Evolutionary conservation across 2,797 vertebrate genomes (phyloP).

Genomic region (Dendrocincla tyrannina): DNA sequence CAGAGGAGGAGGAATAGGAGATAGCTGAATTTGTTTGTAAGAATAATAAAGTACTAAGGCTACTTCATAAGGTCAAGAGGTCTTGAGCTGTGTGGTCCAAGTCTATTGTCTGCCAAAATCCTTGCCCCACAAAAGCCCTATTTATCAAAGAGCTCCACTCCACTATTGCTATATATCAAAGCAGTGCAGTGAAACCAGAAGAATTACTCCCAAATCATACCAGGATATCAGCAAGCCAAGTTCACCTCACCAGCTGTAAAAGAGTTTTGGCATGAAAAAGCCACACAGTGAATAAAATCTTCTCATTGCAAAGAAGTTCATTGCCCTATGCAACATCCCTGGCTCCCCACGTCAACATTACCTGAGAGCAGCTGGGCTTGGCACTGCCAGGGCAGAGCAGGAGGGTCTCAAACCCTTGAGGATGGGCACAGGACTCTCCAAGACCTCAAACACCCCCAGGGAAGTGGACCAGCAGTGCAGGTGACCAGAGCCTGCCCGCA

Average conservation of each 20-base stretch:
- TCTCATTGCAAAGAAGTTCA: background rate
- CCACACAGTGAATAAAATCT: background rate
- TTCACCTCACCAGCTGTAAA: background rate
- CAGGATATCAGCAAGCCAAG: background rate
- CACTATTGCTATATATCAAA: background rate
- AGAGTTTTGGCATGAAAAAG: background rate
- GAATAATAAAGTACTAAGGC: background rate
- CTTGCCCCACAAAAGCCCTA: background rate
- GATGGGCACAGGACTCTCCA: background rate
- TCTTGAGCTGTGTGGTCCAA: rapidly evolving
- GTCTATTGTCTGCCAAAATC: background rate
- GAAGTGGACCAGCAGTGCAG: background rate
- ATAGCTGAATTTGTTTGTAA: rapidly evolving
- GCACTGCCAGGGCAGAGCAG: background rate
- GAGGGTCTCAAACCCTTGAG: background rate
- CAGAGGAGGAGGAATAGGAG: background rate
- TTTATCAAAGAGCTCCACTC: background rate
- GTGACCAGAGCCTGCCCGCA: background rate
- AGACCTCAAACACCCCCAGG: background rate
- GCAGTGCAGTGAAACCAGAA: background rate
- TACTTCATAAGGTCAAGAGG: background rate
- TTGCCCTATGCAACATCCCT: background rate
- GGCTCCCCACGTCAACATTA: rapidly evolving
- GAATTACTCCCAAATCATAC: background rate
- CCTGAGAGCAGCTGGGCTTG: background rate